phyloP scores from a whole-genome alignment of 2,888 invertebrate species.

The Galerucella nymphaeae region DNA sequence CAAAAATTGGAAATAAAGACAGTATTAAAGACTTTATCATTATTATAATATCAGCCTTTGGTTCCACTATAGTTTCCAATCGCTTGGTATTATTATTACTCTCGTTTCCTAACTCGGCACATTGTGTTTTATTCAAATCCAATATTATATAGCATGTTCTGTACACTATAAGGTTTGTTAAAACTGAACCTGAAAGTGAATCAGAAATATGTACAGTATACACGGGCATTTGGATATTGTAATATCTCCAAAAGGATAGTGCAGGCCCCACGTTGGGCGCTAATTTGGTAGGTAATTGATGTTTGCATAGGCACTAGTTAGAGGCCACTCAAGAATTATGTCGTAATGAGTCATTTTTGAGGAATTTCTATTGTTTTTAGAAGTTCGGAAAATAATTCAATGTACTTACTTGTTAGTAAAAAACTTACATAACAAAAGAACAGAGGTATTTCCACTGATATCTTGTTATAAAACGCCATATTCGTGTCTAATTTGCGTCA shows the following conservation, averaged over 20 bases:
- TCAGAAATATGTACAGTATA: not conserved
- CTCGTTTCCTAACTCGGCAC: conserved; percentile 70
- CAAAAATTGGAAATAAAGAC: conserved; percentile 74
- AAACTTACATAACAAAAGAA: conserved; percentile 48
- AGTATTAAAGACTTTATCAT: conserved; percentile 74
- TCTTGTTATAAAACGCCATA: conserved; percentile 2
- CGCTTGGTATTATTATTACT: conserved; percentile 65
- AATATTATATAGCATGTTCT: conserved; percentile 74
- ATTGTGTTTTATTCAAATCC: conserved; percentile 70
- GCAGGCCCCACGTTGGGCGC: too few relatives aligned
- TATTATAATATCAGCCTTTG: conserved; percentile 72
- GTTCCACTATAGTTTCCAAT: conserved; percentile 72
- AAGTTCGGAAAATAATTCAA: too few relatives aligned
- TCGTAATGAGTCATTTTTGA: too few relatives aligned
- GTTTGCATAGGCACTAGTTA: too few relatives aligned
- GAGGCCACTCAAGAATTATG: too few relatives aligned
- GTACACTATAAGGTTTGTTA: conserved; percentile 73
- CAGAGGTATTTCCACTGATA: conserved; percentile 44
- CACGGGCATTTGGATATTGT: too few relatives aligned
- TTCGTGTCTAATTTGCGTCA: not conserved
- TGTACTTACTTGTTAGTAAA: conserved; percentile 47
- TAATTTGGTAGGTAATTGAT: too few relatives aligned
- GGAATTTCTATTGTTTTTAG: too few relatives aligned
- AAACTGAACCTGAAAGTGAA: conserved; percentile 40
- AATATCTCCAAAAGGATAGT: too few relatives aligned